Evolutionary conservation across 2,113 vertebrate genomes (phyloP), one percentile per base, ranked within the genome.

Genomic region (Rallus limicola): DNA sequence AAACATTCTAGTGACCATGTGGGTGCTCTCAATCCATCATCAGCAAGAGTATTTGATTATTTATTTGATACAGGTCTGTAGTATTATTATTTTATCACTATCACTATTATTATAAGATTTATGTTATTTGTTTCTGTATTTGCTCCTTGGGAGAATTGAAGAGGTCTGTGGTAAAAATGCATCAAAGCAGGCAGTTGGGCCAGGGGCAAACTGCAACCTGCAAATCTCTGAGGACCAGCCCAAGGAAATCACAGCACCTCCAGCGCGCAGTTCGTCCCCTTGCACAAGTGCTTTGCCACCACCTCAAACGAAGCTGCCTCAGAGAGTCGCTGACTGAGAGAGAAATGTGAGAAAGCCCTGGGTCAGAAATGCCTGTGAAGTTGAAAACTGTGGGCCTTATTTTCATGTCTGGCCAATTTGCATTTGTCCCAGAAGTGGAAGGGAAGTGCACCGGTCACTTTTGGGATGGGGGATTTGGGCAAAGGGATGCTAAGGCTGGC

Each of bases 361-460:
- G 10, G 17, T 46, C 67, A 64, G 53, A 80, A 52, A 67, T 6
- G 18, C 42, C 13, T 86, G 36, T 72, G 59, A 71, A 60, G 36
- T 31, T 82, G 76, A 82, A 68, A 64, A 86, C 29, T 71, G 48
- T 64, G 71, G 48, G 28, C 40, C 28, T 86, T 82, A 38, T 75
- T 36, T 34, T 68, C 25, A 68, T 1, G 0, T 67, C n/a, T 13
- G 7, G 13, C 4, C n/a, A 53, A 16, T 36, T 65, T 2, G 0
- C 2, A 5, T n/a, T 55, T 71, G 28, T 68, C 80, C 10, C 48
- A 50, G 36, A 88, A 88, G 31, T 18, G 48, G 48, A 70, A 63
- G 14, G 21, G 18, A 94, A 88, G 53, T 26, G 10, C 3, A 2
- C 40, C 0, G 0, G 36, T 72, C 0, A 0, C 29, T 65, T 83